These are phyloP conservation scores for Dendrolimus punctatus DNA, from an alignment of 1,140 invertebrate species.

Conservation along the genomic window DNA sequence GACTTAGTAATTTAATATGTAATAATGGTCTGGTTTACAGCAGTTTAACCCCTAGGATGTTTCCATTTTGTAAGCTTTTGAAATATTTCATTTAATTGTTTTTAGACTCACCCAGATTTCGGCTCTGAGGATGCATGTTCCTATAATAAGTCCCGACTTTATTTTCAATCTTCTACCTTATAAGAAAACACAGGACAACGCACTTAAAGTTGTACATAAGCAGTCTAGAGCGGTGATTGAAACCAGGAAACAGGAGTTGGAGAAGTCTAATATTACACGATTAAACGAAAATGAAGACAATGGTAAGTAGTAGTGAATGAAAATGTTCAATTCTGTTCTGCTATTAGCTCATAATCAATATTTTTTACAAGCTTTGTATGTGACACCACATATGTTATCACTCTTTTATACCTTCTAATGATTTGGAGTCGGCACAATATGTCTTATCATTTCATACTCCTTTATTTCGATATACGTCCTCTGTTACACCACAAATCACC, in stretches of 20 bases:
- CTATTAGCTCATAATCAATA: too few relatives aligned
- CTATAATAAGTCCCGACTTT: conserved; percentile 35
- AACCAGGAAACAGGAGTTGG: conserved; percentile 45
- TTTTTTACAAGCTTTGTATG: too few relatives aligned
- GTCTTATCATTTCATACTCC: too few relatives aligned
- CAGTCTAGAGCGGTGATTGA: conserved; percentile 76
- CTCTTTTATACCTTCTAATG: too few relatives aligned
- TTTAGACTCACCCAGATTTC: conserved; percentile 52
- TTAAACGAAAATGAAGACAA: conserved; percentile 21
- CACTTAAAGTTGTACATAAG: conserved; percentile 78
- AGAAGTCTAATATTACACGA: conserved; percentile 30
- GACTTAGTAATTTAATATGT: too few relatives aligned
- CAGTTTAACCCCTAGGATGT: too few relatives aligned
- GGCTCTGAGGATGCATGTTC: conserved; percentile 48
- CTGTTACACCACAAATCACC: too few relatives aligned
- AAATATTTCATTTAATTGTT: conserved; percentile 4
- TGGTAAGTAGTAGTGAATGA: conserved; percentile 22
- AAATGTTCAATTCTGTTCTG: background rate
- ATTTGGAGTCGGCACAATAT: too few relatives aligned
- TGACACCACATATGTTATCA: too few relatives aligned
- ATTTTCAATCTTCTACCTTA: conserved; percentile 52
- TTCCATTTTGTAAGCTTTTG: background rate
- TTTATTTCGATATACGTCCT: too few relatives aligned
- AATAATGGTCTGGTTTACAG: too few relatives aligned
- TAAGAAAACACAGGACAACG: conserved; percentile 66